Percentiles rank a stretch among this genome's conserved stretches.
These are phyloP conservation scores for Tachysurus vachellii DNA, from an alignment of 2,113 vertebrate genomes.

Conservation along the genomic window DNA sequence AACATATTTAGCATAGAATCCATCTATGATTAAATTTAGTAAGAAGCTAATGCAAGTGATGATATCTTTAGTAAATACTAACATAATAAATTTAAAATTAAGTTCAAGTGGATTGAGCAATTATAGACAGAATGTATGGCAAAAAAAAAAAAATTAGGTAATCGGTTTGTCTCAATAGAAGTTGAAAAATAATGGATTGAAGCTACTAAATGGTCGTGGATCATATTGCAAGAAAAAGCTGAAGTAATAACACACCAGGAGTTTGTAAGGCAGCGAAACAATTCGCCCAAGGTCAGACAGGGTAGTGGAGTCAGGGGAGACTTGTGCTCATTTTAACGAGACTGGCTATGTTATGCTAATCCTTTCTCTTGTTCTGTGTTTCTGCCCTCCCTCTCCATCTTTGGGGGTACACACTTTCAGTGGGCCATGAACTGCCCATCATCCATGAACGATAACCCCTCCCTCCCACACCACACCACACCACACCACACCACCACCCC, in stretches of 20 bases:
- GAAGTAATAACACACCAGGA: conserved; percentile 35
- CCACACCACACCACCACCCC: not conserved
- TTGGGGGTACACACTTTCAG: conserved; percentile 47
- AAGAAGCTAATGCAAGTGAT: not conserved
- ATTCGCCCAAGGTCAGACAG: conserved; percentile 48
- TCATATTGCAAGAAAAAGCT: conserved; percentile 29
- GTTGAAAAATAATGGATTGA: not conserved
- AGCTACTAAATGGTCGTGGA: not conserved
- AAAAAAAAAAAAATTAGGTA: not conserved
- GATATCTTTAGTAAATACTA: not conserved
- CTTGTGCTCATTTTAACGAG: conserved; percentile 56
- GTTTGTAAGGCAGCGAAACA: conserved; percentile 38
- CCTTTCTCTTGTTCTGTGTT: conserved; percentile 44
- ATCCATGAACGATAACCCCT: conserved; percentile 48
- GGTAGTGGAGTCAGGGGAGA: conserved; percentile 45
- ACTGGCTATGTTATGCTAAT: conserved; percentile 54
- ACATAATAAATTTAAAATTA: not conserved
- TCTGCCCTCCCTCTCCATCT: conserved; percentile 41
- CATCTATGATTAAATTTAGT: not conserved
- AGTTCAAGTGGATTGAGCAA: not conserved
- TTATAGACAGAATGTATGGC: not conserved
- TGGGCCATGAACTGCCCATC: conserved; percentile 51
- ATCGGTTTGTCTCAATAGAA: not conserved
- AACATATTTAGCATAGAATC: not conserved
- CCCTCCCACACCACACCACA: too few relatives aligned